A percentile compares a stretch with the other conserved stretches of the same genome.
phyloP scores from a whole-genome alignment of 2,113 vertebrate species.

The Pseudois nayaur region DNA sequence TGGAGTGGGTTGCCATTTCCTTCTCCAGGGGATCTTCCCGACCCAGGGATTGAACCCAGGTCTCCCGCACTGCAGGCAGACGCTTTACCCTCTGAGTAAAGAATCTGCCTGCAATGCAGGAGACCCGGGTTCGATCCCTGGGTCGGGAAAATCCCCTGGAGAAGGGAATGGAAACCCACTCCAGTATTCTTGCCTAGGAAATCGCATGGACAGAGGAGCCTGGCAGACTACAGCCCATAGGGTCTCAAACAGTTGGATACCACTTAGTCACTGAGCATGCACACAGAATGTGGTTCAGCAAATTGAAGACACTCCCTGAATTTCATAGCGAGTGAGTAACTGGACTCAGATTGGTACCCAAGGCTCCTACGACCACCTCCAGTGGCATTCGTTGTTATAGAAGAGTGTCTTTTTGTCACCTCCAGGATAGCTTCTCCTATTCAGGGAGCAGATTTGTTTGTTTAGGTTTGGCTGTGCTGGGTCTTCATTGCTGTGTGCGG shows the following conservation, averaged over 20 bases:
- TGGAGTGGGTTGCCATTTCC: too few species aligned
- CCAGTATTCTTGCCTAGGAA: not conserved
- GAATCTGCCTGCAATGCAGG: not conserved
- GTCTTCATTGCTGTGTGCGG: not conserved
- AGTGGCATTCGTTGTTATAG: not conserved
- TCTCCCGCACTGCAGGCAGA: too few species aligned
- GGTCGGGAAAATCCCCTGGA: not conserved
- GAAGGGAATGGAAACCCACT: not conserved
- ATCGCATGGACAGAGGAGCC: not conserved
- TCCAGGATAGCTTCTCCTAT: not conserved
- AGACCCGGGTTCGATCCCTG: not conserved
- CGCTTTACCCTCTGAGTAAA: not conserved
- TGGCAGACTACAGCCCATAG: not conserved
- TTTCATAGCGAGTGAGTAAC: not conserved
- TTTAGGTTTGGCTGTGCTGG: not conserved
- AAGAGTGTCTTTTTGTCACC: not conserved
- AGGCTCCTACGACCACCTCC: not conserved
- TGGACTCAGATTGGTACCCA: not conserved
- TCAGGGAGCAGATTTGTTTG: not conserved
- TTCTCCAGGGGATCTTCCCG: too few species aligned
- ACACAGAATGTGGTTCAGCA: not conserved
- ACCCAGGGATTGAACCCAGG: too few species aligned
- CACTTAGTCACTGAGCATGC: not conserved
- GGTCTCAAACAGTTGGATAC: not conserved
- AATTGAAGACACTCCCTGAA: not conserved